phyloP scores from a whole-genome alignment of 2,113 vertebrate species.

The western clawed frog (Xenopus tropicalis) region DNA sequence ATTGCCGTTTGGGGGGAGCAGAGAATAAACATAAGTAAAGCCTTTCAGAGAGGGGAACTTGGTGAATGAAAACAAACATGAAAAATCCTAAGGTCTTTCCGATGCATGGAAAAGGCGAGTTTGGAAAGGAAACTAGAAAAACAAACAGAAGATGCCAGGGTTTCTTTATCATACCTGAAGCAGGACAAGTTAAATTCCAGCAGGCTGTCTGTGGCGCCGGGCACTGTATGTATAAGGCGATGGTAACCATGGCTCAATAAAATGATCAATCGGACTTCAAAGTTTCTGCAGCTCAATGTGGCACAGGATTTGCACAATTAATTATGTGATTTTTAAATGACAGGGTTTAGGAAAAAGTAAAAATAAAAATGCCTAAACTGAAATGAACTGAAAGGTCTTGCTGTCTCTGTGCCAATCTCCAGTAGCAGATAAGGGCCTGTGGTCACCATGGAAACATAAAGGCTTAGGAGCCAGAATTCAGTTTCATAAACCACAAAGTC shows the following conservation, averaged over 20 bases:
- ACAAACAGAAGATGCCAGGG: slow-evolving; percentile 66
- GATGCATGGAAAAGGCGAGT: slow-evolving; percentile 63
- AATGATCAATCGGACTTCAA: slow-evolving; percentile 76
- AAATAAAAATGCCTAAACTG: slow-evolving; percentile 38
- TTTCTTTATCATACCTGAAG: slow-evolving; percentile 75
- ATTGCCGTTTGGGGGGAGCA: no score
- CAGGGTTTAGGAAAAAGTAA: slow-evolving; percentile 68
- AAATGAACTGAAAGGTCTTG: slow-evolving; percentile 76
- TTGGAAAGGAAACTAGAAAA: slow-evolving; percentile 74
- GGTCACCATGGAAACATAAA: slow-evolving; percentile 84
- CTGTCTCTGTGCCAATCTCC: slow-evolving; percentile 79
- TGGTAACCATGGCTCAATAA: slow-evolving; percentile 65
- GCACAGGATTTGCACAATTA: slow-evolving; percentile 77
- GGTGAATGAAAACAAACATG: slow-evolving; percentile 65
- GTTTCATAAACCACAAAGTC: slow-evolving; percentile 90
- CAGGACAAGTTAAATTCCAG: slow-evolving; percentile 61
- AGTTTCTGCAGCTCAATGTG: slow-evolving; percentile 66
- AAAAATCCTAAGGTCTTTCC: slow-evolving; percentile 58
- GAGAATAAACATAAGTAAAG: slow-evolving; percentile 50
- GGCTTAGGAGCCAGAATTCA: slow-evolving; percentile 88
- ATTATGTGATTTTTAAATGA: slow-evolving; percentile 78
- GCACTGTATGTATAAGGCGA: slow-evolving; percentile 54
- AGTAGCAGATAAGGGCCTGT: slow-evolving; percentile 85
- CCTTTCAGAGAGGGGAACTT: slow-evolving; percentile 62
- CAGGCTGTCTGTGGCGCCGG: slow-evolving; percentile 62